Base-by-base conservation (phyloP, 2,888 invertebrate genomes). In the Drosophila buzzatii region DNA sequence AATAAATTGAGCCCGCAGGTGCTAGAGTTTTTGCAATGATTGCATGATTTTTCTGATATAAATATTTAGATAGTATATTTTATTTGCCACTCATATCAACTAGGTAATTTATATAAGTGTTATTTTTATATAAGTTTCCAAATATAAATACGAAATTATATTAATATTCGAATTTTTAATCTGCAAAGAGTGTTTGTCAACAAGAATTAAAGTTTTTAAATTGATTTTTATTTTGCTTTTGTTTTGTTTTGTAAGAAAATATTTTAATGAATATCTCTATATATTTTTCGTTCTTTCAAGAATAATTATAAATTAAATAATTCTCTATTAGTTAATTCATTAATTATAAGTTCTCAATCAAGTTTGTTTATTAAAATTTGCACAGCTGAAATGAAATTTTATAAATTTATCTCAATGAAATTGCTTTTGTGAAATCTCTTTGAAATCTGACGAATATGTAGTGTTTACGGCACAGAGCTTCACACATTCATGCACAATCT, bases 401-500 rank as follows among this genome's bases (percentile, higher is more conserved):
- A 49, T 45, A 23, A 9, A 44, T 42, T 39, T 41, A 16, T 12
- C 10, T 10, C n/a, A 18, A 56, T 23, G 33, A 23, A 70, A 39
- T 16, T 33, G 33, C 56, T 37, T 37, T 52, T 45, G 31, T 42
- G 41, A 56, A 72, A 57, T 64, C 55, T 52, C 60, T 35, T 42
- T 53, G 39, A 44, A 56, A 60, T 57, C 72, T 27, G 23, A n/a
- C 23, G 63, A 71, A 71, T 64, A 72, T 71, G 71, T 56, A 47
- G 37, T 18, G 51, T 37, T 44, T 52, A 41, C 14, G 18, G 33
- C 42, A 20, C 18, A 20, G 52, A 41, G 35, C 1, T 14, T 3
- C 16, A 47, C 52, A 60, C 18, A 33, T 53, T 33, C 52, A 59
- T 62, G 57, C 45, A 39, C 57, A 58, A 53, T 57, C 49, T 45